Percentiles rank a stretch among this genome's conserved stretches.
phyloP scores from a whole-genome alignment of 1,140 invertebrate genomes.

The Drosophila ananassae region DNA sequence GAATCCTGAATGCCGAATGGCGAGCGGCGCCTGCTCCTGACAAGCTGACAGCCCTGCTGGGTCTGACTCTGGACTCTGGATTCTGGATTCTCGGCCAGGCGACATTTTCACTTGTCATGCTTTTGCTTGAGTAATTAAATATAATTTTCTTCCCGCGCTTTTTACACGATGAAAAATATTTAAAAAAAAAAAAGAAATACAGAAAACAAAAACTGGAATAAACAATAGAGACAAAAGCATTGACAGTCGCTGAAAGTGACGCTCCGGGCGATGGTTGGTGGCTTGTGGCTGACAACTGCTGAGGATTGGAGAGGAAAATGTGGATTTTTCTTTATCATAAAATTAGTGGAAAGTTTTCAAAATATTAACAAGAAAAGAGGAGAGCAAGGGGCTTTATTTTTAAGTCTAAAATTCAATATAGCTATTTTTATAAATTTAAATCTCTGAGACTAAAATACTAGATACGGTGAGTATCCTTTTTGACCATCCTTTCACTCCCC shows the following conservation, averaged over 20 bases:
- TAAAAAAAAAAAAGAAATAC: conserved; percentile 3
- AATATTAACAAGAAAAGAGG: too few relatives aligned
- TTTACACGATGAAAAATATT: conserved; percentile 40
- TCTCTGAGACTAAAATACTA: not conserved
- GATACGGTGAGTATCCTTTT: conserved; percentile 11
- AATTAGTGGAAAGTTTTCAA: not conserved
- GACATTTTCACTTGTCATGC: conserved; percentile 73
- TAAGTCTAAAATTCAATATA: not conserved
- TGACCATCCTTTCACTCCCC: conserved; percentile 7
- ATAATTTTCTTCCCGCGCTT: conserved; percentile 71
- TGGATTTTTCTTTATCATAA: not conserved
- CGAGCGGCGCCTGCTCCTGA: conserved; percentile 66
- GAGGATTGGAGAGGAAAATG: not conserved
- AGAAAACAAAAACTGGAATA: conserved; percentile 11
- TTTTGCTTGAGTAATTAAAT: conserved; percentile 81
- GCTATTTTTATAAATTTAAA: not conserved
- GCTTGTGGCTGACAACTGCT: conserved; percentile 11
- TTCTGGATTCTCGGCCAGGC: conserved; percentile 28
- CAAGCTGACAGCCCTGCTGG: conserved; percentile 67
- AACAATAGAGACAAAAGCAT: conserved; percentile 38
- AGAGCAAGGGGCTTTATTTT: too few relatives aligned
- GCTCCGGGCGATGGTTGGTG: conserved; percentile 9
- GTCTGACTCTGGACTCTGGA: conserved; percentile 34
- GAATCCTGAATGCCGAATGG: not conserved
- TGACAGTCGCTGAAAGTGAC: conserved; percentile 22